These are phyloP conservation scores for Epizoanthus stellaris DNA, from an alignment of 92 coral and sea anemone species.

Conservation along the genomic window DNA sequence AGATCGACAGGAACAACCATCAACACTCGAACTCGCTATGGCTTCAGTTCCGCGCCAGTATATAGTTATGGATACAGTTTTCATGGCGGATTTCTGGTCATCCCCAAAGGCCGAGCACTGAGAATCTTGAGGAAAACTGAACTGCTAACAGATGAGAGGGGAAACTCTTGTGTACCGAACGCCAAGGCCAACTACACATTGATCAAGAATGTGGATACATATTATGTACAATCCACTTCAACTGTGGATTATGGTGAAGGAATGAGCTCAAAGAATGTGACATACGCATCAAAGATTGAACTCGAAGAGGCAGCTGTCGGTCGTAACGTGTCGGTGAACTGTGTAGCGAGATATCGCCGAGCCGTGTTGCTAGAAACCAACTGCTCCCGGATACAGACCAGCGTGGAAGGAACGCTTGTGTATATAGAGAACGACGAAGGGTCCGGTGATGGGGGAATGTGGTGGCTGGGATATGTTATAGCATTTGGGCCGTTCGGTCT, in stretches of 20 bases:
- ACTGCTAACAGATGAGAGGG: background rate
- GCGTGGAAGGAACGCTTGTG: background rate
- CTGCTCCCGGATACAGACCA: background rate
- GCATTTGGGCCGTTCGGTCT: too few relatives aligned
- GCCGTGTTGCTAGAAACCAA: background rate
- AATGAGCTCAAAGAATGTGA: background rate
- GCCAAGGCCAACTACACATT: background rate
- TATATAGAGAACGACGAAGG: background rate
- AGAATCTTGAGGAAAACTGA: constrained; percentile 4
- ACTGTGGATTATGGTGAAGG: background rate
- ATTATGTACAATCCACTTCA: background rate
- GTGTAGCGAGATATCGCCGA: constrained; percentile 5
- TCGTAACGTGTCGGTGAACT: background rate
- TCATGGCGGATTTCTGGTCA: constrained; percentile 5
- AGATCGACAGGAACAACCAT: background rate
- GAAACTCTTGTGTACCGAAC: background rate
- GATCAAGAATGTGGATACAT: background rate
- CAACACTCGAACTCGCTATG: background rate
- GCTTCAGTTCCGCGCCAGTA: background rate
- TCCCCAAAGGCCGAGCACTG: background rate
- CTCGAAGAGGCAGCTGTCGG: background rate
- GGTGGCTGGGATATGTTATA: too few relatives aligned
- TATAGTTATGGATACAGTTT: constrained; percentile 1
- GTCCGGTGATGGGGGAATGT: too few relatives aligned
- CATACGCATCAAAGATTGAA: background rate